Base-by-base conservation (phyloP, 2,797 vertebrate genomes). In the Spea hammondii region DNA sequence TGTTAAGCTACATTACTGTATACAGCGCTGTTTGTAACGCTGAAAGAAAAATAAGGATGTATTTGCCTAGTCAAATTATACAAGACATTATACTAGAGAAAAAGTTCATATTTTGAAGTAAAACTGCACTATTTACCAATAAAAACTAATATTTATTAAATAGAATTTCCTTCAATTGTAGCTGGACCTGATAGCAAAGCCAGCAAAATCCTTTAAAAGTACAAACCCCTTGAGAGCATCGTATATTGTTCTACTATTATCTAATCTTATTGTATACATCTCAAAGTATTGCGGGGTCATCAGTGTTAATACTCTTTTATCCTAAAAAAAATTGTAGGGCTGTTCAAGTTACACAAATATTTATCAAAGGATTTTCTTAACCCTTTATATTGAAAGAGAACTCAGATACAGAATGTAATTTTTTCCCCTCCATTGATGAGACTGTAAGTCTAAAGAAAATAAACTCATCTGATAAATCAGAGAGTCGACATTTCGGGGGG, bases 121-220 rank as follows among this genome's bases (percentile, higher is more conserved):
- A 32, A 32, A 32, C 32, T 32, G 32, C 32, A 32, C 1, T 32
- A 32, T 32, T 32, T 32, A 32, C 17, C 17, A 17, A 17, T 17
- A 17, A 17, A 0, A 17, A 17, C 32, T 32, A 32, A 32, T 4
- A 14, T 7, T 49, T 62, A 51, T 79, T 71, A 82, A 86, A 87
- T 91, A 83, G 82, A 77, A 86, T 88, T 88, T 79, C 84, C 83
- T 83, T 82, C 88, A 86, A 80, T 83, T 85, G 47, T 51, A 84
- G 78, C 76, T 85, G 84, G 88, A 91, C 86, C 70, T 70, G 84
- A 87, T 86, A 89, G 87, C 85, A 89, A 90, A 91, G 84, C 68
- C 79, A 76, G 82, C 76, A 76, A 85, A 88, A 86, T 85, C 83
- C 89, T 86, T 87, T 82, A 86, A 88, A 62, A 89, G 79, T 74